Percentiles rank a stretch among this genome's conserved stretches.
phyloP scores from a whole-genome alignment of 2,888 invertebrate genomes.

The Acholoe squamosa region DNA sequence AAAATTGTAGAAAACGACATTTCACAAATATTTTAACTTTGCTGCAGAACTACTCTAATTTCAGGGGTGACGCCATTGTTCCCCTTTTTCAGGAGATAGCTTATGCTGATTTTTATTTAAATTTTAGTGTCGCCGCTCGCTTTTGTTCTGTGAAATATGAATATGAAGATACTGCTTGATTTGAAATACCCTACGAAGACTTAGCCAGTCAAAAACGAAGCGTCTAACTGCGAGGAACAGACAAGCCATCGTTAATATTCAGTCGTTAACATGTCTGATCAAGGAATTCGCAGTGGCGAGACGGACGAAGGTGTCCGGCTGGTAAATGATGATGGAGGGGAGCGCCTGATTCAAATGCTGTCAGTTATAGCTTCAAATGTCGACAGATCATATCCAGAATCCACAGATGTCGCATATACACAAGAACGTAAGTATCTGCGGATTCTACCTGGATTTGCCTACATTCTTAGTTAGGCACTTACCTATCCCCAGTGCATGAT shows the following conservation, averaged over 20 bases:
- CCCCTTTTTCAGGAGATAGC: background rate
- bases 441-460: too few species aligned
- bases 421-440: too few species aligned
- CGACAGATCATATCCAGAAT: constrained; percentile 30
- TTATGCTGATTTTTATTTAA: constrained; percentile 9
- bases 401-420: background rate
- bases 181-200: background rate
- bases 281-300: constrained; percentile 47
- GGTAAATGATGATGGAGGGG: constrained; percentile 39
- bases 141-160: background rate
- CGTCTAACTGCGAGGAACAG: background rate
- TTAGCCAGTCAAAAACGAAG: background rate
- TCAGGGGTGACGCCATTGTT: constrained; percentile 61
- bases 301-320: constrained; percentile 30
- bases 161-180: background rate
- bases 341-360: constrained; percentile 58
- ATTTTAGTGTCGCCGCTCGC: background rate
- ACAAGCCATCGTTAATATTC: background rate
- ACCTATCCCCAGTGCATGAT: too few species aligned
- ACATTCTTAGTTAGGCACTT: too few species aligned
- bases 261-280: constrained; percentile 22
- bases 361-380: constrained; percentile 52
- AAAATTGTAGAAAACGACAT: background rate
- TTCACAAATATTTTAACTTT: background rate
- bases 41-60: constrained; percentile 16